Evolutionary conservation across 64 coral and sea anemone genomes (phyloP), one percentile per base, ranked within the genome.

Genomic region (Trachythela sp.): DNA sequence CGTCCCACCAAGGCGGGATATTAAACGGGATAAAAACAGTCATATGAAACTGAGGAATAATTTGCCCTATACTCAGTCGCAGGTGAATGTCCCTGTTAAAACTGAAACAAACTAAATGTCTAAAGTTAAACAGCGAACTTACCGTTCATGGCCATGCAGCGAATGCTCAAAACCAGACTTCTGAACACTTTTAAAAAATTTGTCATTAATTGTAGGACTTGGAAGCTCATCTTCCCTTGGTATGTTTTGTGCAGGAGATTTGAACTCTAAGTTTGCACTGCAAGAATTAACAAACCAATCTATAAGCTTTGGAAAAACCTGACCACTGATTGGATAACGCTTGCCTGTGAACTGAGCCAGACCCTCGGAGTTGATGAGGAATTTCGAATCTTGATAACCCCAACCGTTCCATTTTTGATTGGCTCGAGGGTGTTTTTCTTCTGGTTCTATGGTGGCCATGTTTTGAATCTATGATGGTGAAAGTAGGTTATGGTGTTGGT

Each of bases 331-430:
- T 1, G 88, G 54, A 51, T 99, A 99, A 27, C 94, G 91, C 26
- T 77, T 77, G 6, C 96, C 96, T 36, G 91, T 89, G 40, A 99
- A 99, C 9, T 51, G 84, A 9, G 89, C 96, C 33, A 77, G 42
- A 8, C 93, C 92, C 35, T 92, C 48, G 60, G 92, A 76, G 49
- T 93, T 87, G 30, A 91, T 36, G 35, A 49, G 29, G 89, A 99
- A 99, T 87, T 93, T 87, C 6, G 96, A 94, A 88, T 99, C 91
- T 32, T 77, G 87, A 39, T 95, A 99, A 0, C 96, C 96, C 96
- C 96, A 99, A 24, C 96, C 96, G 93, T 99, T 99, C 96, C 96
- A 99, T 40, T 95, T 99, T 30, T 80, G 75, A 80, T 39, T 39
- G 1, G 26, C 75, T 36, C 75, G 8, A 37, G 75, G 75, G 13